Base-by-base conservation (phyloP, 2,888 invertebrate species). In the Tetanocera ferruginea region DNA sequence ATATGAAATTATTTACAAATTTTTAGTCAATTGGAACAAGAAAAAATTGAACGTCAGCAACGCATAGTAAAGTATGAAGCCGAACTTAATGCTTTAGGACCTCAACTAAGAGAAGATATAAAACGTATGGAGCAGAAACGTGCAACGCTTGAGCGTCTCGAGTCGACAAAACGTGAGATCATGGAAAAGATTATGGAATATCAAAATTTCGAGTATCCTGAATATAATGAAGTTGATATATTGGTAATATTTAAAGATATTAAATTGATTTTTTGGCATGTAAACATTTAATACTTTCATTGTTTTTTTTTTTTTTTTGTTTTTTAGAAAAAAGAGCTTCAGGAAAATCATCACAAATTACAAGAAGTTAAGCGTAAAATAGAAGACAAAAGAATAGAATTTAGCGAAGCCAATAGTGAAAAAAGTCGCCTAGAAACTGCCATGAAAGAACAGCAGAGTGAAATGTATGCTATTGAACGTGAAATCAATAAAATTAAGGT, bases 381-480 rank as follows among this genome's bases (percentile, higher is more conserved):
- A 76, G 88, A 86, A 52, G 87, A 87, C 84, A 89, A 87, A 77
- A 82, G 84, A 31, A 85, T 83, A 83, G 90, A 86, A 76, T 52
- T 72, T 1, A 62, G 70, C 0, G 80, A 83, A 14, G 70, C 77
- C 0, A 82, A 80, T 66, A 79, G 70, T 34, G 78, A 82, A 34
- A 81, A 80, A 6, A 76, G 80, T 19, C 37, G 64, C 43, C 72
- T 78, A 5, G 82, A 83, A 74, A 79, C 78, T 19, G 71, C 81
- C 67, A 52, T 76, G 78, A 84, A 74, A 17, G 76, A 80, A 43
- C 64, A 81, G 86, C 87, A 60, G 86, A 87, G 75, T 87, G 88
- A 82, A 89, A 88, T 76, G 87, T 86, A 83, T 90, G 88, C 72
- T 86, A 90, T 77, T 82, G 90, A 87, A 87, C 88, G 78, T 77